A percentile compares a stretch with the other conserved stretches of the same genome.
Evolutionary conservation across 92 coral and sea anemone species (phyloP).

Genomic region (Parazoanthus atlanticus): DNA sequence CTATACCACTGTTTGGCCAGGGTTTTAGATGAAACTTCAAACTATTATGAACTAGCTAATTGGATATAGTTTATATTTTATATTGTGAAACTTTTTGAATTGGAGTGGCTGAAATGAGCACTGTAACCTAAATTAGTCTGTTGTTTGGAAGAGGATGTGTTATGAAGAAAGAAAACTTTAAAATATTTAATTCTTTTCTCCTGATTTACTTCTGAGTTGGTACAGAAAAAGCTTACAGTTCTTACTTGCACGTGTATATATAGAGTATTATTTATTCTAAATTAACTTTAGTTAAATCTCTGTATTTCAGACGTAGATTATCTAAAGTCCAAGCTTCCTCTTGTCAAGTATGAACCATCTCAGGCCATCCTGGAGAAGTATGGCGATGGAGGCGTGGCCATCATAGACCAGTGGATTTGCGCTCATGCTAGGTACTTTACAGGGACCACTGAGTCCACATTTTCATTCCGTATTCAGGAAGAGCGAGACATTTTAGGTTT

Average conservation of each 20-base stretch:
- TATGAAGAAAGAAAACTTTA: too few relatives aligned
- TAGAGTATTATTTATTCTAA: not conserved
- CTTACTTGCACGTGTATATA: not conserved
- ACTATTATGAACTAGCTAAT: too few relatives aligned
- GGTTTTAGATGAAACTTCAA: too few relatives aligned
- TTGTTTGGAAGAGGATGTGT: too few relatives aligned
- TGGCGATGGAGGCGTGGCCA: conserved; percentile 98
- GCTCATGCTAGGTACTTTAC: conserved; percentile 90
- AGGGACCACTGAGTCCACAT: conserved; percentile 95
- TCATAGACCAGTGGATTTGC: conserved; percentile 99
- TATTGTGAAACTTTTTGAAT: too few relatives aligned
- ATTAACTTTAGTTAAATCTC: not conserved
- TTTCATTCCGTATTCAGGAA: conserved; percentile 95
- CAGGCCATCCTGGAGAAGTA: conserved; percentile 66
- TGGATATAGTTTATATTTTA: too few relatives aligned
- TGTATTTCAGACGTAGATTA: conserved; percentile 79
- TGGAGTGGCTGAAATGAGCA: too few relatives aligned
- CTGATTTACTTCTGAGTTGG: too few relatives aligned
- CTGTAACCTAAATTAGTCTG: too few relatives aligned
- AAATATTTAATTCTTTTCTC: too few relatives aligned
- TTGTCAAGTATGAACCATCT: conserved; percentile 82
- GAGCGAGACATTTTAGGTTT: conserved; percentile 97
- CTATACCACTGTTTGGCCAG: too few relatives aligned
- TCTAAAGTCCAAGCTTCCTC: conserved; percentile 77
- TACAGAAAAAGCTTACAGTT: too few relatives aligned